phyloP scores from a whole-genome alignment of 2,113 vertebrate genomes.

The Perca flavescens region DNA sequence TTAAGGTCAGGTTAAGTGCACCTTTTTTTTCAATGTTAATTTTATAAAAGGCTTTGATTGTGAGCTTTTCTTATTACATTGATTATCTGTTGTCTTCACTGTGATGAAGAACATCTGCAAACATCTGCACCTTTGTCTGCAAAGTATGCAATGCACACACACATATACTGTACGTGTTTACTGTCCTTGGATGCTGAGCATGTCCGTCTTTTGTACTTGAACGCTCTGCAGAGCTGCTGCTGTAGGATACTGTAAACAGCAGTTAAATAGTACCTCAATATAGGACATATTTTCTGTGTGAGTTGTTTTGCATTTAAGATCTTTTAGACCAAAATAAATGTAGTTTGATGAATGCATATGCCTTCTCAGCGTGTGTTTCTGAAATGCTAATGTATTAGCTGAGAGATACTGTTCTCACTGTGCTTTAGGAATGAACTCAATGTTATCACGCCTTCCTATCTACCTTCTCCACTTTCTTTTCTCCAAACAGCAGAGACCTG shows the following conservation, averaged over 20 bases:
- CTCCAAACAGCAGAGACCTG: slow-evolving; percentile 12
- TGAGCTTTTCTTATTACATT: background rate
- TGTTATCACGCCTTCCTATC: slow-evolving; percentile 22
- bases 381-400: background rate
- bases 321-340: slow-evolving; percentile 72
- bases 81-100: slow-evolving; percentile 8
- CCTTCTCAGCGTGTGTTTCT: slow-evolving; percentile 11
- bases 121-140: background rate
- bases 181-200: slow-evolving; percentile 34
- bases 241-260: slow-evolving; percentile 25
- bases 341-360: slow-evolving; percentile 66
- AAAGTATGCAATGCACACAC: slow-evolving; percentile 11
- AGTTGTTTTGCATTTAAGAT: slow-evolving; percentile 54
- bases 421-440: slow-evolving; percentile 14
- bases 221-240: slow-evolving; percentile 41
- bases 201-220: slow-evolving; percentile 50
- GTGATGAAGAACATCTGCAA: slow-evolving; percentile 13
- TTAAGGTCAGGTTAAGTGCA: slow-evolving; percentile 28
- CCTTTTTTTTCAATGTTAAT: background rate
- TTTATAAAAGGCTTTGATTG: slow-evolving; percentile 13
- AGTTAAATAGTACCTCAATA: slow-evolving; percentile 4
- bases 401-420: slow-evolving; percentile 1
- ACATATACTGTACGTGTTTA: slow-evolving; percentile 29
- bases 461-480: slow-evolving; percentile 15
- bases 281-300: slow-evolving; percentile 45